These are phyloP conservation scores for Phymastichus coffea DNA, from an alignment of 1,140 invertebrate genomes.

Conservation along the genomic window DNA sequence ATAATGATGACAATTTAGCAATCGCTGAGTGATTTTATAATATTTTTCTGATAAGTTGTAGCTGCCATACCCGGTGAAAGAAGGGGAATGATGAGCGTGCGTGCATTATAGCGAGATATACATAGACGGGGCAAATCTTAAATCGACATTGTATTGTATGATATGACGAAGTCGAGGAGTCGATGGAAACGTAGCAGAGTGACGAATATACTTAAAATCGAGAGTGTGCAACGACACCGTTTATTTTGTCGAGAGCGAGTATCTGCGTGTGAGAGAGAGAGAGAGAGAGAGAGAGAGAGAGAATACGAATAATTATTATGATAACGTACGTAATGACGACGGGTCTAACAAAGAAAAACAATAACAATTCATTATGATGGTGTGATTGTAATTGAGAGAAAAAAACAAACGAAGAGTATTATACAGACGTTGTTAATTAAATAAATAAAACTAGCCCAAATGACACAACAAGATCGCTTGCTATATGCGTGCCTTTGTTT, in stretches of 20 bases:
- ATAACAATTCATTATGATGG: constrained; percentile 56
- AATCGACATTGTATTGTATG: constrained; percentile 42
- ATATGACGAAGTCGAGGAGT: constrained; percentile 38
- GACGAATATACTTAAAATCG: constrained; percentile 8
- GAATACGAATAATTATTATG: constrained; percentile 49
- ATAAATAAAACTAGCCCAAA: constrained; percentile 59
- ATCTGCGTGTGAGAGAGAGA: too few relatives aligned
- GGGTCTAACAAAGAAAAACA: constrained; percentile 56
- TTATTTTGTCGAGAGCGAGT: constrained; percentile 38
- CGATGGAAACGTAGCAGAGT: constrained; percentile 17
- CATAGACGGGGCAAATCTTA: too few relatives aligned
- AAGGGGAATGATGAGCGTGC: too few relatives aligned
- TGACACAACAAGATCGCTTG: constrained; percentile 35
- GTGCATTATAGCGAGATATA: too few relatives aligned
- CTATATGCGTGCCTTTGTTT: constrained; percentile 10
- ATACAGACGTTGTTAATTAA: constrained; percentile 59
- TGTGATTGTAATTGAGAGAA: constrained; percentile 57
- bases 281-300: too few relatives aligned
- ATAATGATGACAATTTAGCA: constrained; percentile 36
- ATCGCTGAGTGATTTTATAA: constrained; percentile 55
- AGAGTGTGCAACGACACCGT: constrained; percentile 15
- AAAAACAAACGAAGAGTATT: constrained; percentile 56
- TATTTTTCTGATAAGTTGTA: constrained; percentile 55
- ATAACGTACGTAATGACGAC: constrained; percentile 49
- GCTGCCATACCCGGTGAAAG: constrained; percentile 49